These are phyloP conservation scores for Rhabdophis nuchalis DNA, from an alignment of 2,797 vertebrate genomes.

Conservation along the genomic window DNA sequence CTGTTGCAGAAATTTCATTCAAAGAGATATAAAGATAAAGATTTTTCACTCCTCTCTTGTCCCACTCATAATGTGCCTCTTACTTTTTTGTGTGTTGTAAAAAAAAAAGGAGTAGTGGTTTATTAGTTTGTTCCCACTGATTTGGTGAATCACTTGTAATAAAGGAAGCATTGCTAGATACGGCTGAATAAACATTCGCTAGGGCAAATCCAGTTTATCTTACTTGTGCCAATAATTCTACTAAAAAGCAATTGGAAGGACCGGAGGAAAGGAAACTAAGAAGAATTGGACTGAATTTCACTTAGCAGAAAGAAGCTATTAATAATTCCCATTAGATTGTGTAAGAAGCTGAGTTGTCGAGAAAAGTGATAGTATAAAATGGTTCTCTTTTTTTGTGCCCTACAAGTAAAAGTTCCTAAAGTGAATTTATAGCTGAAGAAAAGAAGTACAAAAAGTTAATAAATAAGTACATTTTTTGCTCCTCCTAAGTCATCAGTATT, in stretches of 20 bases:
- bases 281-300: background rate
- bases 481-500: background rate
- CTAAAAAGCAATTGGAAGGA: background rate
- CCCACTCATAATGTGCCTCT: background rate
- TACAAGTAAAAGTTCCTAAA: constrained; percentile 4
- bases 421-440: background rate
- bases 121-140: background rate
- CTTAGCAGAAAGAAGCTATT: background rate
- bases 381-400: background rate
- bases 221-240: background rate
- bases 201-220: background rate
- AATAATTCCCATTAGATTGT: background rate
- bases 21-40: background rate
- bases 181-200: background rate
- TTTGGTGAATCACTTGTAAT: background rate
- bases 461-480: background rate
- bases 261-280: background rate
- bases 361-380: background rate
- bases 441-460: background rate
- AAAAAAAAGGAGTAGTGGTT: background rate
- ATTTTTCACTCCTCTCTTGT: background rate
- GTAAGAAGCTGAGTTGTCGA: background rate
- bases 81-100: background rate
- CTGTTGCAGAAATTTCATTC: constrained; percentile 17
- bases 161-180: background rate